These are phyloP conservation scores for Oryzias woworae DNA, from an alignment of 2,113 vertebrate species.

Conservation along the genomic window DNA sequence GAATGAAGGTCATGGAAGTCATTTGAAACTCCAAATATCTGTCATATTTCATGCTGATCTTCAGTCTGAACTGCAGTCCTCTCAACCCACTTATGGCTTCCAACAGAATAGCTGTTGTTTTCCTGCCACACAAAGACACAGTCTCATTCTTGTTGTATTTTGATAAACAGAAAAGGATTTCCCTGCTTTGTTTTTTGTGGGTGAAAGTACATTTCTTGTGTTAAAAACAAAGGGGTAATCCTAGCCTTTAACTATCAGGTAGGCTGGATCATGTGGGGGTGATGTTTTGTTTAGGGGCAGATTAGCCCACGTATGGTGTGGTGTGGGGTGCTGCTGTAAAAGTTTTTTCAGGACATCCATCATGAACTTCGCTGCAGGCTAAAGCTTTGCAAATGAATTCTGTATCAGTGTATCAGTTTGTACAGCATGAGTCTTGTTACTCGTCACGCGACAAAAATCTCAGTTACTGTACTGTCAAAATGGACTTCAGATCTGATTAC, in stretches of 20 bases:
- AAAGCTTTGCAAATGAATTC: constrained; percentile 12
- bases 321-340: constrained; percentile 27
- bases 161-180: constrained; percentile 57
- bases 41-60: constrained; percentile 30
- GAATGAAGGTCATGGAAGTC: constrained; percentile 5
- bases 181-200: constrained; percentile 34
- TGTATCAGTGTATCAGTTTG: constrained; percentile 15
- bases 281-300: constrained; percentile 21
- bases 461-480: constrained; percentile 16
- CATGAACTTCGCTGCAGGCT: constrained; percentile 14
- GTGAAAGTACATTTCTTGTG: constrained; percentile 1
- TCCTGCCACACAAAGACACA: constrained; percentile 11
- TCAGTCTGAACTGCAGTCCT: constrained; percentile 12
- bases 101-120: constrained; percentile 32
- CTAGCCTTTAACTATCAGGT: constrained; percentile 31
- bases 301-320: constrained; percentile 25
- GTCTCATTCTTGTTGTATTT: constrained; percentile 33
- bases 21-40: constrained; percentile 5
- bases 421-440: constrained; percentile 12
- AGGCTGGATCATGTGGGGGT: constrained; percentile 27
- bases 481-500: constrained; percentile 5
- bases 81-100: constrained; percentile 31
- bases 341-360: constrained; percentile 30
- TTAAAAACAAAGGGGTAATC: constrained; percentile 15
- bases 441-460: neutral